Percentiles rank a stretch among this genome's conserved stretches.
Conservation (phyloP, 1,140 invertebrate genomes). For the Diabrotica virgifera region DNA sequence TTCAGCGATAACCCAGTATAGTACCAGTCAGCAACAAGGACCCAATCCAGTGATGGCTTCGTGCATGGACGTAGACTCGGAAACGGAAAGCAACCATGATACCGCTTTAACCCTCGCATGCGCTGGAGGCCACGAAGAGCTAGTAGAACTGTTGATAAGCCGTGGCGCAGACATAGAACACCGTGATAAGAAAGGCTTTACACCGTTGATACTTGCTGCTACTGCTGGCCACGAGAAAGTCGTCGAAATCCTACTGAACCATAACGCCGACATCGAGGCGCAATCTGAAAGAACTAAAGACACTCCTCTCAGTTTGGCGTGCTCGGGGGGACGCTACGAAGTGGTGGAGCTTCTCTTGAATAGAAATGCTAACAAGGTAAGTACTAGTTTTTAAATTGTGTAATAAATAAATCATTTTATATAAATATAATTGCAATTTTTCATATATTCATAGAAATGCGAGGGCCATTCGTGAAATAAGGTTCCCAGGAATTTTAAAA, state of each 20-base stretch:
- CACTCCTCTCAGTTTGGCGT: conserved; percentile 95
- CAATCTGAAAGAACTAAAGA: conserved; percentile 99
- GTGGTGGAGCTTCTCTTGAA: conserved; percentile 83
- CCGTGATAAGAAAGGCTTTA: conserved; percentile 98
- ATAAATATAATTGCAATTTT: too few species aligned
- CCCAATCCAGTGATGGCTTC: conserved; percentile 35
- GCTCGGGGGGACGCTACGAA: conserved; percentile 95
- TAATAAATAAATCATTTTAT: too few species aligned
- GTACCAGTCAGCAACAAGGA: conserved; percentile 26
- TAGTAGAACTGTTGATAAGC: conserved; percentile 86
- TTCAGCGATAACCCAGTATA: conserved; percentile 45
- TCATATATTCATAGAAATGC: too few species aligned
- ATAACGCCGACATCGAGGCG: conserved; percentile 94
- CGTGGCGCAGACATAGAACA: conserved; percentile 95
- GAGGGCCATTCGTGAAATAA: too few species aligned
- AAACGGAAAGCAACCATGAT: conserved; percentile 97
- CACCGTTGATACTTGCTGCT: conserved; percentile 93
- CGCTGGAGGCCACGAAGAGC: conserved; percentile 93
- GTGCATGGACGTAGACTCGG: conserved; percentile 88
- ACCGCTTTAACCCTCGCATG: conserved; percentile 96
- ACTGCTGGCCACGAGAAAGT: conserved; percentile 95
- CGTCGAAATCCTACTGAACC: conserved; percentile 89
- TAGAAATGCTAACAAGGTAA: conserved; percentile 76
- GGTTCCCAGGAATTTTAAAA: too few species aligned
- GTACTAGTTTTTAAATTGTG: too few species aligned